Evolutionary conservation across 2,888 invertebrate species (phyloP).

Genomic region (Erebia ligea): DNA sequence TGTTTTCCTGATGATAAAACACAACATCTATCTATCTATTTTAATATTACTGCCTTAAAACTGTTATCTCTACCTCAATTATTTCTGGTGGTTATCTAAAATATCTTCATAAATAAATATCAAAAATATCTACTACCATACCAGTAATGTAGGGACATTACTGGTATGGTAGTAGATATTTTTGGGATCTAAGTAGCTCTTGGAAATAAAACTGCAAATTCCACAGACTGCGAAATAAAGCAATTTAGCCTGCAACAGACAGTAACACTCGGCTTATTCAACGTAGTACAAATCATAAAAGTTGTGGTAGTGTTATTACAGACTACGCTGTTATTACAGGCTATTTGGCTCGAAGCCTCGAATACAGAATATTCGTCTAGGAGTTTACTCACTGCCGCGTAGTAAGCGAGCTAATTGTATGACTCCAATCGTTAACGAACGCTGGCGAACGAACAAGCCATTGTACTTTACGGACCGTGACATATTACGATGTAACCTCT

Average conservation of each 20-base stretch:
- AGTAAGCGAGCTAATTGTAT: conserved; percentile 20
- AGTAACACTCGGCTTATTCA: conserved; percentile 5
- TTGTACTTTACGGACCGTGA: conserved; percentile 26
- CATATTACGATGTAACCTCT: conserved; percentile 25
- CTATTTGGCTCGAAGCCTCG: conserved; percentile 32
- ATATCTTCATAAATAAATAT: too few relatives aligned
- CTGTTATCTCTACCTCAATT: too few relatives aligned
- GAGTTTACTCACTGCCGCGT: conserved; percentile 9
- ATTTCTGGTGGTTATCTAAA: too few relatives aligned
- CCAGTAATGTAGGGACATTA: too few relatives aligned
- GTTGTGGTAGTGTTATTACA: conserved; percentile 22
- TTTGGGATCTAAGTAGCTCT: not conserved
- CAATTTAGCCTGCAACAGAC: not conserved
- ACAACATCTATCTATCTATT: too few relatives aligned
- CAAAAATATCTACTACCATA: too few relatives aligned
- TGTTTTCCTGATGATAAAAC: too few relatives aligned
- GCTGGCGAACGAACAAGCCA: conserved; percentile 11
- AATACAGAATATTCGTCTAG: conserved; percentile 19
- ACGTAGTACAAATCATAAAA: conserved; percentile 27
- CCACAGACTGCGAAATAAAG: not conserved
- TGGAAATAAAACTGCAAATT: not conserved
- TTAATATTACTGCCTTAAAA: too few relatives aligned
- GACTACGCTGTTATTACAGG: conserved; percentile 26
- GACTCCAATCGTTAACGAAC: conserved; percentile 19
- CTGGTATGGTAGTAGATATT: too few relatives aligned